phyloP scores from a whole-genome alignment of 2,113 vertebrate genomes.

The Alexandromys fortis region DNA sequence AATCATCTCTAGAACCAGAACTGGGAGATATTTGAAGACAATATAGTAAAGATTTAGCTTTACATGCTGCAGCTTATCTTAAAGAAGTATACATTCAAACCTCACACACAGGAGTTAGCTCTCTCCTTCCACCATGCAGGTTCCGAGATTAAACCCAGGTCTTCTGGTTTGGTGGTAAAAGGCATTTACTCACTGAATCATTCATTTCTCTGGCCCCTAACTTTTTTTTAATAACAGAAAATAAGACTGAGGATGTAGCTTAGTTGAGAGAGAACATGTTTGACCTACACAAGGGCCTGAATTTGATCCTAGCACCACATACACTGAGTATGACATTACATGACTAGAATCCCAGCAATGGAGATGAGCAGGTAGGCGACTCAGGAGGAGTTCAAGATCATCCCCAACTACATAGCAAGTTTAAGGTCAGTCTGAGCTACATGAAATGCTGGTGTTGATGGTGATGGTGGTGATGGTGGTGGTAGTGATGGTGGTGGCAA shows the following conservation, averaged over 20 bases:
- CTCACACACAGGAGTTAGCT: background rate
- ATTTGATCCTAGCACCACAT: background rate
- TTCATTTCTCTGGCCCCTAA: background rate
- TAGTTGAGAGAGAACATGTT: background rate
- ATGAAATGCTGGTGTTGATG: background rate
- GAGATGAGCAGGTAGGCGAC: background rate
- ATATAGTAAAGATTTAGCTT: background rate
- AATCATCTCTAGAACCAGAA: background rate
- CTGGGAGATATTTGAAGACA: background rate
- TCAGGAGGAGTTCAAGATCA: background rate
- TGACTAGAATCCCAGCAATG: background rate
- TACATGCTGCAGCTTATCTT: background rate
- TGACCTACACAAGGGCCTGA: background rate
- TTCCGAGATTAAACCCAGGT: background rate
- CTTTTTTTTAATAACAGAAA: background rate
- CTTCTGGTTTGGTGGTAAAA: background rate
- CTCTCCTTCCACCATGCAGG: background rate
- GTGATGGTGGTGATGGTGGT: background rate
- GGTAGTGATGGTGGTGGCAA: background rate
- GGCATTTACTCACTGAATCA: too few relatives aligned
- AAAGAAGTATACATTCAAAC: background rate
- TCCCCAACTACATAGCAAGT: background rate
- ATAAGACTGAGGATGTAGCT: background rate
- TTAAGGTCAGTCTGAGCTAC: background rate
- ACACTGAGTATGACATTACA: background rate